Evolutionary conservation across 2,113 vertebrate genomes (phyloP).

Genomic region (Oxygymnocypris stewartii): DNA sequence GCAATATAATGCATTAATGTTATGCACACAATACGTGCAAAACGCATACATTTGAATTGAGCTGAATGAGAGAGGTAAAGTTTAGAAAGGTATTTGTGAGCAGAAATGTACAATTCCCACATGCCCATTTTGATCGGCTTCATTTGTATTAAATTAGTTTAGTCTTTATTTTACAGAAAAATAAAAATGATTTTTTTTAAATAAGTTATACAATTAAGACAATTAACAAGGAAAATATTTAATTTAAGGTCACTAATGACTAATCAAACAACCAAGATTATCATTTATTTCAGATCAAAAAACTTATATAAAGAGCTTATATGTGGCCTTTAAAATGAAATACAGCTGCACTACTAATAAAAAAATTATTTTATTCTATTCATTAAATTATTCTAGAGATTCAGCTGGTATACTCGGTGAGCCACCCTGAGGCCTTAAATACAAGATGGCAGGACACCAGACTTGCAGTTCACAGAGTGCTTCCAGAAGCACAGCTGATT

Average conservation of each 20-base stretch:
- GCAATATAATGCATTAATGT: no score
- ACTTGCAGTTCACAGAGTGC: constrained; percentile 2
- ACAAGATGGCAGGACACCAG: not conserved
- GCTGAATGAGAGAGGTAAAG: no score
- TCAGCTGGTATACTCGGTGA: not conserved
- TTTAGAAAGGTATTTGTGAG: no score
- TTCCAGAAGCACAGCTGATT: constrained; percentile 21
- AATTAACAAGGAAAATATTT: no score
- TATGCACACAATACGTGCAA: no score
- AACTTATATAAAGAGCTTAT: not conserved
- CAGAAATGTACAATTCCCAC: no score
- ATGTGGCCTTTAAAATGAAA: not conserved
- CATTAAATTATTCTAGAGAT: not conserved
- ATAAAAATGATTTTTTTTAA: no score
- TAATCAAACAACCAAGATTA: not conserved
- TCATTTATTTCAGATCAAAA: not conserved
- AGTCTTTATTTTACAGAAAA: no score
- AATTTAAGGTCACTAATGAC: not conserved
- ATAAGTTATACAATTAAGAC: no score
- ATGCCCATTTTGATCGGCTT: no score
- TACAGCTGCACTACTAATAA: not conserved
- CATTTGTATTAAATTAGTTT: no score
- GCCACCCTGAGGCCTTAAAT: not conserved
- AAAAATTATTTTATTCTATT: not conserved
- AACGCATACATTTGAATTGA: no score